Percentiles rank a stretch among this genome's conserved stretches.
phyloP scores from a whole-genome alignment of 2,888 invertebrate genomes.

The Phortica okadai region DNA sequence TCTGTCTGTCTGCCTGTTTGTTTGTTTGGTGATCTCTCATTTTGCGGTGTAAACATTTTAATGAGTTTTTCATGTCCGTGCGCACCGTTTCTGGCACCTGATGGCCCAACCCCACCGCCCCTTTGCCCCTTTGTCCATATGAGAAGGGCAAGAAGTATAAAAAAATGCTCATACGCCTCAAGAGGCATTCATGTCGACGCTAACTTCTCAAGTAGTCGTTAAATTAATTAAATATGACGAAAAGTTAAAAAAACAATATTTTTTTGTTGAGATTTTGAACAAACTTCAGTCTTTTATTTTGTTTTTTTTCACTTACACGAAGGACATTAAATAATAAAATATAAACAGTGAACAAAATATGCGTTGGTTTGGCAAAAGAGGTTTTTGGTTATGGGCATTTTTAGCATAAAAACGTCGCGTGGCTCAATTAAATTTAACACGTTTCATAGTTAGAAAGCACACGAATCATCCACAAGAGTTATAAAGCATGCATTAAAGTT shows the following conservation, averaged over 20 bases:
- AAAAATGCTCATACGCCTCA: neutral
- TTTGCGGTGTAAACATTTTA: constrained; percentile 70
- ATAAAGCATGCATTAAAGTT: constrained; percentile 6
- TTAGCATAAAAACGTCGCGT: neutral
- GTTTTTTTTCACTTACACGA: no score
- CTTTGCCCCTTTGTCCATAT: no score
- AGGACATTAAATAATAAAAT: no score
- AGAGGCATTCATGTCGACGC: constrained; percentile 49
- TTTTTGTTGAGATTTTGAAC: neutral
- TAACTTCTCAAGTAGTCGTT: constrained; percentile 73
- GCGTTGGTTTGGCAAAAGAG: neutral
- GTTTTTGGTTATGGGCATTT: neutral
- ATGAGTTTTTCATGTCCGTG: constrained; percentile 70
- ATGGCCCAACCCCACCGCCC: constrained; percentile 10
- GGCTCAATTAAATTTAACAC: constrained; percentile 7
- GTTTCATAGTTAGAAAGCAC: constrained; percentile 18
- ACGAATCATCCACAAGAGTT: constrained; percentile 6
- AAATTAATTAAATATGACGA: constrained; percentile 71
- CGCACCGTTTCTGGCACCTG: constrained; percentile 43
- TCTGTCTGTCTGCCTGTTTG: constrained; percentile 45
- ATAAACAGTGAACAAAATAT: no score
- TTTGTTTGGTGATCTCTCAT: constrained; percentile 57
- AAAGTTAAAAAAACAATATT: constrained; percentile 46
- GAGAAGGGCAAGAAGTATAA: no score
- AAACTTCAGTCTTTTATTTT: no score